Percentiles rank a stretch among this genome's conserved stretches.
These are phyloP conservation scores for Cynopterus brachyotis DNA, from an alignment of 2,113 vertebrate genomes.

Conservation along the genomic window DNA sequence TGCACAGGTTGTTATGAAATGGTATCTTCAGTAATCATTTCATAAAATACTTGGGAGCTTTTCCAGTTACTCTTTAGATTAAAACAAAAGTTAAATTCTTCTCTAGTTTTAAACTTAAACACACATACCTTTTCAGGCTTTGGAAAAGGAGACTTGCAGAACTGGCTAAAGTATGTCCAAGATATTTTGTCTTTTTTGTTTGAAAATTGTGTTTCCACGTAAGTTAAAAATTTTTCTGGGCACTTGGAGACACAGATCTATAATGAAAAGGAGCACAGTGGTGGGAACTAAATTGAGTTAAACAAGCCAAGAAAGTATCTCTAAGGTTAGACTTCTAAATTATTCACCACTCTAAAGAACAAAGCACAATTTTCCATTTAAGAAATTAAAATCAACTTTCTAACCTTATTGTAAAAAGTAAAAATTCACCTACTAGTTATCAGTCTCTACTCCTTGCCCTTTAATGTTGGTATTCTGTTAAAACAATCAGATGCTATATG, in stretches of 20 bases:
- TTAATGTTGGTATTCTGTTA: not conserved
- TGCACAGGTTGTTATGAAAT: no score
- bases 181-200: conserved; percentile 82
- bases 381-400: not conserved
- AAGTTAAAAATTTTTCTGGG: conserved; percentile 95
- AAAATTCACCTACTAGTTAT: not conserved
- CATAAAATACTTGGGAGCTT: no score
- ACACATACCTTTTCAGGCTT: conserved; percentile 88
- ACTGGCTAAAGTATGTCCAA: conserved; percentile 95
- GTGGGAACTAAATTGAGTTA: not conserved
- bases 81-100: no score
- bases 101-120: not conserved
- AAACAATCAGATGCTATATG: not conserved
- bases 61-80: no score
- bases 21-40: no score
- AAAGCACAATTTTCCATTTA: not conserved
- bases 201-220: conserved; percentile 88
- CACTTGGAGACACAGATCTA: conserved; percentile 97
- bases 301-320: not conserved
- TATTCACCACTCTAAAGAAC: not conserved
- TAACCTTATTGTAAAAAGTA: not conserved
- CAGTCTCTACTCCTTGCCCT: not conserved
- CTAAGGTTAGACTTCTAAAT: not conserved
- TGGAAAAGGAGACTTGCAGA: conserved; percentile 91
- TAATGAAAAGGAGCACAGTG: conserved; percentile 50